Percentiles rank a stretch among this genome's conserved stretches.
phyloP scores from a whole-genome alignment of 2,888 invertebrate species.

The Luffia ferchaultella region DNA sequence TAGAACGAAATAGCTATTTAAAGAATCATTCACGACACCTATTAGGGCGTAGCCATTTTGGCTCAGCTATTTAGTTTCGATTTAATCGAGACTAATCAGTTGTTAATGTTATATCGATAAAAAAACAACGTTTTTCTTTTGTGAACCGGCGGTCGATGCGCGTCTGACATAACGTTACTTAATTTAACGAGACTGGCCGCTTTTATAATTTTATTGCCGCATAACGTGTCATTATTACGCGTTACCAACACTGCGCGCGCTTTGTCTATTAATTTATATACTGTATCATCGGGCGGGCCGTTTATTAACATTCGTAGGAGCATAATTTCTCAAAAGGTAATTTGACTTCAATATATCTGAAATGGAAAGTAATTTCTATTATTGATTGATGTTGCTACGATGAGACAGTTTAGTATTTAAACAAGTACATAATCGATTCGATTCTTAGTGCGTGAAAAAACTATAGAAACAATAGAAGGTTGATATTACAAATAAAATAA shows the following conservation, averaged over 20 bases:
- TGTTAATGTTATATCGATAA: background rate
- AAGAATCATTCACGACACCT: background rate
- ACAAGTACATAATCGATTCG: background rate
- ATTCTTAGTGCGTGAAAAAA: too few relatives aligned
- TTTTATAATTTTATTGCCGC: slow-evolving; percentile 29
- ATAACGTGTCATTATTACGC: background rate
- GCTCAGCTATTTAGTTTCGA: background rate
- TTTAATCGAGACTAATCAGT: background rate
- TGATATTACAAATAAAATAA: too few relatives aligned
- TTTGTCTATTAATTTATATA: slow-evolving; percentile 2
- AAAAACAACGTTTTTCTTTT: background rate
- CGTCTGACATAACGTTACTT: slow-evolving; percentile 34
- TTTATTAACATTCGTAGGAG: slow-evolving; percentile 1
- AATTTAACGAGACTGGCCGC: slow-evolving; percentile 23
- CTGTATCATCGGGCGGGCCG: background rate
- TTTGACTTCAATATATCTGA: background rate
- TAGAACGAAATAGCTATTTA: background rate
- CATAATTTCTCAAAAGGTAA: background rate
- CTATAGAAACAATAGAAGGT: too few relatives aligned
- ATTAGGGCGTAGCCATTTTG: background rate
- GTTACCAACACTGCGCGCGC: background rate
- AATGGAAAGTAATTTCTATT: background rate
- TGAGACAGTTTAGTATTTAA: background rate
- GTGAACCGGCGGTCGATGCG: background rate
- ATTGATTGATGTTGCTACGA: background rate